phyloP scores from a whole-genome alignment of 2,888 invertebrate genomes.

The Sphaerophoria taeniata region DNA sequence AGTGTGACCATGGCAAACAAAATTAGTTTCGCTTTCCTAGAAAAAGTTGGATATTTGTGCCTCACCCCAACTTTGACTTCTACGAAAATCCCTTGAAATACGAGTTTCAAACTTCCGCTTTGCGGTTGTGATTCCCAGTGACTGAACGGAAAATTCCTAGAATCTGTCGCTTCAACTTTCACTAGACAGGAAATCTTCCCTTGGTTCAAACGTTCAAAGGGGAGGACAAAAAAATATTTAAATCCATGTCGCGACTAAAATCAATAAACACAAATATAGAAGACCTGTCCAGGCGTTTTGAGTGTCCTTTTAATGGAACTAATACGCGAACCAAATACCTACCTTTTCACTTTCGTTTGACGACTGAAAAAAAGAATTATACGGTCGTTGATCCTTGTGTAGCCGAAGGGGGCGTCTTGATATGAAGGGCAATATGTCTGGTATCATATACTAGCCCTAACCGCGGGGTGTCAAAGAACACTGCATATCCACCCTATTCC shows the following conservation, averaged over 20 bases:
- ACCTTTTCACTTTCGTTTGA: slow-evolving; percentile 46
- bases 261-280: slow-evolving; percentile 48
- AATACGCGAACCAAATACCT: slow-evolving; percentile 36
- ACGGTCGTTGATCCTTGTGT: slow-evolving; percentile 11
- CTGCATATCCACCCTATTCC: neutral
- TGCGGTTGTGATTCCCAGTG: neutral
- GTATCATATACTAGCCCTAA: neutral
- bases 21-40: neutral
- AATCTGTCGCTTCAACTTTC: slow-evolving; percentile 51
- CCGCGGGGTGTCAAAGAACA: slow-evolving; percentile 32
- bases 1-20: slow-evolving; percentile 4
- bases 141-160: slow-evolving; percentile 47
- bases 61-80: no score
- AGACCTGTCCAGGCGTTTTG: neutral
- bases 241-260: slow-evolving; percentile 46
- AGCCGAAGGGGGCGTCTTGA: slow-evolving; percentile 19
- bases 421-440: slow-evolving; percentile 30
- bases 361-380: slow-evolving; percentile 38
- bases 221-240: neutral
- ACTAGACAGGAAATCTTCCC: slow-evolving; percentile 29
- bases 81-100: slow-evolving; percentile 25
- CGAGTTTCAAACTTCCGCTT: slow-evolving; percentile 56
- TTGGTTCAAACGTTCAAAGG: neutral
- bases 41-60: neutral
- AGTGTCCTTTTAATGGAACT: slow-evolving; percentile 49